phyloP scores from a whole-genome alignment of 2,797 vertebrate species.

The Enteromius anoplus region DNA sequence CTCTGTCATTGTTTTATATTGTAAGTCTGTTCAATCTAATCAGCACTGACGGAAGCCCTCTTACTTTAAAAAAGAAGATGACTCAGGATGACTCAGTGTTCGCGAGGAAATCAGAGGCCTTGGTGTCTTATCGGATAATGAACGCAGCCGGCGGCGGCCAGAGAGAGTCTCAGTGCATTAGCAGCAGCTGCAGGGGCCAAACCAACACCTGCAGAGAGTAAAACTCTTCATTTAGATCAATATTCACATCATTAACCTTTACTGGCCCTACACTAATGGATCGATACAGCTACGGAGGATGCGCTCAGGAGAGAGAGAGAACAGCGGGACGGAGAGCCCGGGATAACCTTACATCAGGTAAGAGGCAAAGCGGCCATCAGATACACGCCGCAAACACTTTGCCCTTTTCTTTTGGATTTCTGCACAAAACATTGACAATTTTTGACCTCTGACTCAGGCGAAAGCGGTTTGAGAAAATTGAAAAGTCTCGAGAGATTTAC shows the following conservation, averaged over 20 bases:
- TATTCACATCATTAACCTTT: conserved; percentile 80
- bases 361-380: not conserved
- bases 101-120: conserved; percentile 2
- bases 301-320: not conserved
- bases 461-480: not conserved
- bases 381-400: not conserved
- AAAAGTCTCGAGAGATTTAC: not conserved
- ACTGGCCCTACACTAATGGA: conserved; percentile 70
- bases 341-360: not conserved
- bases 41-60: no score
- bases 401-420: conserved; percentile 11
- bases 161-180: conserved; percentile 42
- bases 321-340: not conserved
- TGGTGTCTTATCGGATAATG: conserved; percentile 14
- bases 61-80: not conserved
- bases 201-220: conserved; percentile 60
- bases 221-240: conserved; percentile 77
- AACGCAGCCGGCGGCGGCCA: conserved; percentile 12
- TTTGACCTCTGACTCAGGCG: not conserved
- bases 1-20: not conserved
- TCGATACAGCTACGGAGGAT: conserved; percentile 68
- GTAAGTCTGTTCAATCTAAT: not conserved
- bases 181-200: conserved; percentile 38
- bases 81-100: not conserved
- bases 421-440: not conserved